Evolutionary conservation across 1,140 invertebrate genomes (phyloP).

Genomic region (Delia radicum): DNA sequence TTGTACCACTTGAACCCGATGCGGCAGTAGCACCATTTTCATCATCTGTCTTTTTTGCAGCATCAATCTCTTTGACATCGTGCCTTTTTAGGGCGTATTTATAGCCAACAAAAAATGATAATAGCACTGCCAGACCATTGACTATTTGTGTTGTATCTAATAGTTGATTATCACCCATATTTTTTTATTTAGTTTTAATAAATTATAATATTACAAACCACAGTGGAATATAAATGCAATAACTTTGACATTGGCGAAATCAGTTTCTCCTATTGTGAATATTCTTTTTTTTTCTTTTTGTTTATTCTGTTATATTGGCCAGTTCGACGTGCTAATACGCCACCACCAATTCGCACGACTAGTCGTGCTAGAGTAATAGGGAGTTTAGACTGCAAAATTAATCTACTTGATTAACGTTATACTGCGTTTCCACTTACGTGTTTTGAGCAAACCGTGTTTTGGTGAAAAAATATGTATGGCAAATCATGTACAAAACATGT

Average conservation of each 20-base stretch:
- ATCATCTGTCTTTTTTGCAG: not conserved
- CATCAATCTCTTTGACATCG: constrained; percentile 33
- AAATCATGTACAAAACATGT: no score
- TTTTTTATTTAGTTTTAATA: not conserved
- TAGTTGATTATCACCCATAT: constrained; percentile 47
- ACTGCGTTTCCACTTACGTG: no score
- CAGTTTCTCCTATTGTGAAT: not conserved
- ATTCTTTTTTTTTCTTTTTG: no score
- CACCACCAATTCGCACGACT: no score
- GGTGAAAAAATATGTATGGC: no score
- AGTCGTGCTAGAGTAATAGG: no score
- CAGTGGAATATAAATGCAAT: not conserved
- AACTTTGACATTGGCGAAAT: not conserved
- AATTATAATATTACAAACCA: not conserved
- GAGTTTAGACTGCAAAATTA: no score
- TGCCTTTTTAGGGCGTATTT: constrained; percentile 49
- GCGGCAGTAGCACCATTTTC: not conserved
- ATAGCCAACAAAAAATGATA: constrained; percentile 55
- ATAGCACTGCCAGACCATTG: constrained; percentile 52
- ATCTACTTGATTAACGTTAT: no score
- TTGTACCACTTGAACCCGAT: not conserved
- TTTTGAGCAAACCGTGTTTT: no score
- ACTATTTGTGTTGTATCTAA: constrained; percentile 51
- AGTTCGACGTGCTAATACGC: no score
- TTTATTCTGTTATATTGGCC: no score